Base-by-base conservation (phyloP, 2,888 invertebrate species). In the Apamea crenata region DNA sequence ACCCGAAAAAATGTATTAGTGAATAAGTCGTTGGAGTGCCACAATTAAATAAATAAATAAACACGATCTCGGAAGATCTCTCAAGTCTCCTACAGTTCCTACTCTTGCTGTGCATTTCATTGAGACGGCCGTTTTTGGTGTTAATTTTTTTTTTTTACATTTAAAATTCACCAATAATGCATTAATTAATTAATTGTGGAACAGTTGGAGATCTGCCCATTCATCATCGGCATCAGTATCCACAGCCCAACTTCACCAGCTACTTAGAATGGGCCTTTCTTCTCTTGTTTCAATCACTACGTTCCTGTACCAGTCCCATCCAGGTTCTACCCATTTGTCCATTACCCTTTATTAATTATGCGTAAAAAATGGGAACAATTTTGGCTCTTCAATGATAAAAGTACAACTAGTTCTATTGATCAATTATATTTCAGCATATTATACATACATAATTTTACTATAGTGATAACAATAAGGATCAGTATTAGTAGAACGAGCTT, bases 361-460 rank as follows among this genome's bases (percentile, higher is more conserved):
- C 29, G 14, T 68, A 29, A 47, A 47, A 29, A 29, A 44, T 29
- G n/a, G 44, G 6, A 18, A 44, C 10, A 18, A 44, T 44, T 36
- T 56, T 25, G 29, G 7, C 18, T 5, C 10, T 36, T 73, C n/a
- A 61, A 61, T 68, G 18, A 47, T 6, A 69, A 65, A 71, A 69
- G 56, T 69, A 53, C 36, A 71, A 2, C 14, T 29, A 53, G 25
- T 65, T 69, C 0, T 44, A n/a, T 56, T 59, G 6, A 61, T 78
- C 1, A 69, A 25, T 50, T 82, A 59, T 72, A 77, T 69, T 72
- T 82, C 14, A 56, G 25, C 56, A 56, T 56, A 56, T 25, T 10
- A 50, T 50, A 47, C 2, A 56, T 40, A 77, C 21, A 68, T 36
- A 50, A n/a, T 56, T 56, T 56, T 25, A 59, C 25, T 21, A 53